Evolutionary conservation across 2,888 invertebrate genomes (phyloP).

Genomic region (Dermolepida albohirtum): DNA sequence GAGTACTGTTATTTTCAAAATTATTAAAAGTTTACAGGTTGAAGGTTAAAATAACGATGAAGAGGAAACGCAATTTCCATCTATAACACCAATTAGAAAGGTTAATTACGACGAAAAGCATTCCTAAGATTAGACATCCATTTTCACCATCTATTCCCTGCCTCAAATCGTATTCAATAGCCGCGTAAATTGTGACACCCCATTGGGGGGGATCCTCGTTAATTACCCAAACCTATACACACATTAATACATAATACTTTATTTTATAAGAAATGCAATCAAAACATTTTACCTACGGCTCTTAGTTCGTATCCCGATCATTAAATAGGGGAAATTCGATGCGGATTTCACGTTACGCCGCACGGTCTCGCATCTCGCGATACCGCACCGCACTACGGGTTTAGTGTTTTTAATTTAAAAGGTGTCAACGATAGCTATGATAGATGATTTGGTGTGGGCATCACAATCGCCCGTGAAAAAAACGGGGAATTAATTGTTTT

Average conservation of each 20-base stretch:
- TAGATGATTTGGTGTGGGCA: conserved; percentile 66
- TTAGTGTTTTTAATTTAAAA: conserved; percentile 67
- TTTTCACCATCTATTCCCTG: too few species aligned
- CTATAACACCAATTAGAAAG: too few species aligned
- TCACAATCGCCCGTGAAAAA: conserved; percentile 61
- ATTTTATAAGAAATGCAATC: conserved; percentile 50
- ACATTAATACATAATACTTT: conserved; percentile 47
- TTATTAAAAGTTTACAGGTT: too few species aligned
- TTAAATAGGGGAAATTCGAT: conserved; percentile 19
- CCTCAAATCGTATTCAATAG: too few species aligned
- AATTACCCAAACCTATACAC: conserved; percentile 50
- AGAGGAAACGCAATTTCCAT: too few species aligned
- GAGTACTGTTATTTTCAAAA: too few species aligned
- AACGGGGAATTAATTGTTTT: conserved; percentile 66
- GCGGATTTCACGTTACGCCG: conserved; percentile 28
- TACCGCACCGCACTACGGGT: conserved; percentile 51
- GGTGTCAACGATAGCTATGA: conserved; percentile 66
- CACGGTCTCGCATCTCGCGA: conserved; percentile 36
- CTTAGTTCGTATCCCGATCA: conserved; percentile 16
- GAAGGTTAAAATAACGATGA: too few species aligned
- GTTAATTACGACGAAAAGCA: too few species aligned
- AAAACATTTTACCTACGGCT: conserved; percentile 49
- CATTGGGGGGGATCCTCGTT: conserved; percentile 46
- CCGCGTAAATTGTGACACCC: conserved; percentile 50
- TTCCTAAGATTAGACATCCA: too few species aligned